Evolutionary conservation across 1,140 invertebrate genomes (phyloP), one percentile per base, ranked within the genome.

Genomic region (Zaprionus taronus): DNA sequence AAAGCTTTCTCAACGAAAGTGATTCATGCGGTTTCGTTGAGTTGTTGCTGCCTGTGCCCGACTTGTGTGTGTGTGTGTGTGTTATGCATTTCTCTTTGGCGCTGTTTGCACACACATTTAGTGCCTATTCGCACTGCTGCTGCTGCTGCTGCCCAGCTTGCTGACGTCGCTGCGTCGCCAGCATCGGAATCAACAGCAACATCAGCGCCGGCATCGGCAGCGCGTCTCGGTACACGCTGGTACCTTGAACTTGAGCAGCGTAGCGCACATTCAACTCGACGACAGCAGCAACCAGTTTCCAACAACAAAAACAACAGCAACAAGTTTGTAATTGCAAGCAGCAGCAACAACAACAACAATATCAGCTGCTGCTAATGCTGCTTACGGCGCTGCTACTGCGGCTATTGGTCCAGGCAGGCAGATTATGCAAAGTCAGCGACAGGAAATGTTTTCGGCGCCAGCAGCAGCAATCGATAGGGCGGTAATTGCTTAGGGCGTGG

Each of bases 1-100:
- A 69, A 89, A 81, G 85, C 85, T 89, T 89, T 89, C 84, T 89
- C 81, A 89, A 89, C 67, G 84, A 89, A 89, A 89, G 84, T 89
- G 84, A 89, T 89, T 89, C 84, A 87, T 79, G 20, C 38, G 7
- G 62, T 26, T 65, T 56, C 71, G 65, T 72, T 41, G 17, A 60
- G 53, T 57, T 55, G 22, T 22, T 49, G 56, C 34, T 72, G 67
- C 64, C 64, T 53, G 51, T 17, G 22, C 53, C 26, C 15, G 12
- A 7, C 14, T 17, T 24, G 22, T 26, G 51, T 22, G 51, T 24
- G 51, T 24, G 49, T 17, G 34, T 71, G 61, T 20, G 58, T 73
- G 70, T 81, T 79, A 89, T 76, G 84, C 84, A 89, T 89, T 89
- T 87, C 84, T 81, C 84, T 89, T 89, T 84, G 60, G 34, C 38